Evolutionary conservation across 2,113 vertebrate genomes (phyloP).

Genomic region (Syngnathus floridae): DNA sequence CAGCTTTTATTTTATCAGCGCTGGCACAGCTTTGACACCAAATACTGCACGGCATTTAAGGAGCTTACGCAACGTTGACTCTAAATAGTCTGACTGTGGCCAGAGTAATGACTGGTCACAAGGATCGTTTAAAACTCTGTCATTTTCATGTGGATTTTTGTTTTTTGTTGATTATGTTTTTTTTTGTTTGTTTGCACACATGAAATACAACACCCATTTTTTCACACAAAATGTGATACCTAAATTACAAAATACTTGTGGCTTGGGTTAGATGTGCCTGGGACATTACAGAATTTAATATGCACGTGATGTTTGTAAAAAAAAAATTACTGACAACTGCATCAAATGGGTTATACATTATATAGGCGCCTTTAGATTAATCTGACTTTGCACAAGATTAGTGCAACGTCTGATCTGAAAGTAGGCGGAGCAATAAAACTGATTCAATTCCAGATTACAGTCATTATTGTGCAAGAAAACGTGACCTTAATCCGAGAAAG

Average conservation of each 20-base stretch:
- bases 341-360: background rate
- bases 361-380: conserved; percentile 20
- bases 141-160: background rate
- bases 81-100: background rate
- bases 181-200: background rate
- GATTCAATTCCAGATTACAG: conserved; percentile 3
- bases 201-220: background rate
- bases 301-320: background rate
- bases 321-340: background rate
- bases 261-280: background rate
- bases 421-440: conserved; percentile 8
- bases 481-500: conserved; percentile 2
- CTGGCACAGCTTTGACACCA: conserved; percentile 1
- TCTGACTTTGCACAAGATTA: conserved; percentile 36
- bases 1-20: conserved; percentile 8
- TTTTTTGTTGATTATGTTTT: background rate
- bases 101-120: background rate
- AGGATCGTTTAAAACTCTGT: background rate
- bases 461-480: background rate
- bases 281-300: background rate
- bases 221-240: background rate
- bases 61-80: conserved; percentile 1
- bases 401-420: conserved; percentile 5
- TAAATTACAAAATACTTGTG: too few species aligned
- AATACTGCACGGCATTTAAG: conserved; percentile 5